Evolutionary conservation across 2,797 vertebrate species (phyloP).

Genomic region (Cheirogaleus major): DNA sequence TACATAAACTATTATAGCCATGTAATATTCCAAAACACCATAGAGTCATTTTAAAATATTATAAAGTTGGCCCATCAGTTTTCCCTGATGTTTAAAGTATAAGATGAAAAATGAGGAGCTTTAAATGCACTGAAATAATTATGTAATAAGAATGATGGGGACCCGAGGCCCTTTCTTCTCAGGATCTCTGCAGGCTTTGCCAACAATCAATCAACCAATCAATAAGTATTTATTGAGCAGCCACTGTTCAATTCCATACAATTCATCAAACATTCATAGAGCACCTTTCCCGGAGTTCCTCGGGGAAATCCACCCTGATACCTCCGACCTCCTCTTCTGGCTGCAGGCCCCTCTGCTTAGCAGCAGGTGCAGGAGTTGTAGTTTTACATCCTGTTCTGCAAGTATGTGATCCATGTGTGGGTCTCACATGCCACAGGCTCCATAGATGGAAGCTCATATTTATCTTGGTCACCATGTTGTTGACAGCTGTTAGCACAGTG

Average conservation of each 20-base stretch:
- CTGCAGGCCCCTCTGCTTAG: background rate
- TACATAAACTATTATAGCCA: conserved; percentile 76
- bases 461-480: background rate
- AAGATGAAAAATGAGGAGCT: conserved; percentile 74
- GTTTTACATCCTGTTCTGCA: background rate
- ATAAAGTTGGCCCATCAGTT: conserved; percentile 74
- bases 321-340: background rate
- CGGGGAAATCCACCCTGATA: background rate
- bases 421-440: background rate
- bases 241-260: conserved; percentile 40
- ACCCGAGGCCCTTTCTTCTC: conserved; percentile 43
- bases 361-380: background rate
- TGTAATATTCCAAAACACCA: conserved; percentile 73
- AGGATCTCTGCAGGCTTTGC: conserved; percentile 51
- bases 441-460: background rate
- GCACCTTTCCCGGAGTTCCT: background rate
- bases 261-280: conserved; percentile 55
- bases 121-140: conserved; percentile 77
- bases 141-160: conserved; percentile 73
- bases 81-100: conserved; percentile 74
- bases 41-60: conserved; percentile 75
- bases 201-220: conserved; percentile 75
- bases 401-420: background rate
- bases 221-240: conserved; percentile 69
- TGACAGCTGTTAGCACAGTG: background rate